These are phyloP conservation scores for Chanos chanos DNA, from an alignment of 2,797 vertebrate species.

Conservation along the genomic window DNA sequence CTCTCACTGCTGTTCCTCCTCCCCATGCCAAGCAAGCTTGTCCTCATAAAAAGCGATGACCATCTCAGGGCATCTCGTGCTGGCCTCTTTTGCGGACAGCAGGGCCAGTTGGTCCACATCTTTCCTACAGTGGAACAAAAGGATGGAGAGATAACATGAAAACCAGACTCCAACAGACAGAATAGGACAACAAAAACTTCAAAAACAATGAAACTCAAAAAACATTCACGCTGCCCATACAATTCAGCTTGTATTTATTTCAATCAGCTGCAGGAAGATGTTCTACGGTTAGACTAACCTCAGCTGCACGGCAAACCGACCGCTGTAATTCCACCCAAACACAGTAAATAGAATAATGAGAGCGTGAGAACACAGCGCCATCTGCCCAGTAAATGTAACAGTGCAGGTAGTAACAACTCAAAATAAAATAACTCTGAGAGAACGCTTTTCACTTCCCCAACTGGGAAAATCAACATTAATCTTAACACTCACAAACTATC, in stretches of 20 bases:
- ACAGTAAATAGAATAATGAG: too few relatives aligned
- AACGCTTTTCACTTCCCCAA: neutral
- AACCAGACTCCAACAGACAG: neutral
- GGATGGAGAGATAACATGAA: neutral
- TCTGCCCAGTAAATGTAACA: too few relatives aligned
- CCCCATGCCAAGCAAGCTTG: conserved; percentile 92
- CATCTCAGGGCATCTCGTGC: conserved; percentile 91
- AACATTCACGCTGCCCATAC: too few relatives aligned
- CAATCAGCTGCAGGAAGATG: too few relatives aligned
- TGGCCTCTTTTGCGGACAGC: conserved; percentile 91
- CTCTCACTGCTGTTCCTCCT: conserved; percentile 80
- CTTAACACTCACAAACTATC: too few relatives aligned
- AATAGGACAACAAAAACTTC: too few relatives aligned
- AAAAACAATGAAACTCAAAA: too few relatives aligned
- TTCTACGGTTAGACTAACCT: neutral
- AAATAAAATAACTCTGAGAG: too few relatives aligned
- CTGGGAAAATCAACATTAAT: too few relatives aligned
- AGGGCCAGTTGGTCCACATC: conserved; percentile 91
- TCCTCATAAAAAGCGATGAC: conserved; percentile 98
- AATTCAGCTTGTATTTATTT: too few relatives aligned
- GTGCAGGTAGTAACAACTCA: too few relatives aligned
- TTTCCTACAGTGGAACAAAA: conserved; percentile 75
- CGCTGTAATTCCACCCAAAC: neutral
- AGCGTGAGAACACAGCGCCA: too few relatives aligned
- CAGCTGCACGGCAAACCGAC: neutral